These are phyloP conservation scores for Elgaria multicarinata DNA, from an alignment of 2,113 vertebrate species.

Conservation along the genomic window DNA sequence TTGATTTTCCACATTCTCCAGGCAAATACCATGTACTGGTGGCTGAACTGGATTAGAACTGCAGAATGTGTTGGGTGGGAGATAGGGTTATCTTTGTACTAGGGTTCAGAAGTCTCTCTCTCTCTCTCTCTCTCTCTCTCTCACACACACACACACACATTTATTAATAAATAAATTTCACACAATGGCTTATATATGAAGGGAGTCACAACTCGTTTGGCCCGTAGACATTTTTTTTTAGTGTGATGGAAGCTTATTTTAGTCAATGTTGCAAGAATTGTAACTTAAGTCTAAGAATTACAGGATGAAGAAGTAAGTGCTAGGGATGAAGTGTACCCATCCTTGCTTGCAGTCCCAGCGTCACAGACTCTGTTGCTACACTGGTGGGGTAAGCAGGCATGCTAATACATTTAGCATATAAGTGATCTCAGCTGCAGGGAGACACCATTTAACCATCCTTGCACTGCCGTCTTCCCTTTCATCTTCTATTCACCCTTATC, in stretches of 20 bases:
- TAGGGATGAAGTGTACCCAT: background rate
- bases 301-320: background rate
- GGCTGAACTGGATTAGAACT: too few species aligned
- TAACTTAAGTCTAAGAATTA: background rate
- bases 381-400: background rate
- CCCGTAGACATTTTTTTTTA: background rate
- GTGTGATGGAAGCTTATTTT: background rate
- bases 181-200: too few species aligned
- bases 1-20: too few species aligned
- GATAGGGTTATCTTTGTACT: too few species aligned
- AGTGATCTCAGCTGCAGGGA: background rate
- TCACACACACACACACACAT: too few species aligned
- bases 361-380: background rate
- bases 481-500: background rate
- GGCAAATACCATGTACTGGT: too few species aligned
- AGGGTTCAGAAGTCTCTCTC: too few species aligned
- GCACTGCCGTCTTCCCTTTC: background rate
- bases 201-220: too few species aligned
- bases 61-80: too few species aligned
- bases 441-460: background rate
- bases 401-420: background rate
- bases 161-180: too few species aligned
- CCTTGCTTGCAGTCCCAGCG: background rate
- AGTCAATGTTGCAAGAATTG: too few species aligned
- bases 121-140: too few species aligned